Conservation (phyloP, 1,140 invertebrate species). For the Camponotus pennsylvanicus region DNA sequence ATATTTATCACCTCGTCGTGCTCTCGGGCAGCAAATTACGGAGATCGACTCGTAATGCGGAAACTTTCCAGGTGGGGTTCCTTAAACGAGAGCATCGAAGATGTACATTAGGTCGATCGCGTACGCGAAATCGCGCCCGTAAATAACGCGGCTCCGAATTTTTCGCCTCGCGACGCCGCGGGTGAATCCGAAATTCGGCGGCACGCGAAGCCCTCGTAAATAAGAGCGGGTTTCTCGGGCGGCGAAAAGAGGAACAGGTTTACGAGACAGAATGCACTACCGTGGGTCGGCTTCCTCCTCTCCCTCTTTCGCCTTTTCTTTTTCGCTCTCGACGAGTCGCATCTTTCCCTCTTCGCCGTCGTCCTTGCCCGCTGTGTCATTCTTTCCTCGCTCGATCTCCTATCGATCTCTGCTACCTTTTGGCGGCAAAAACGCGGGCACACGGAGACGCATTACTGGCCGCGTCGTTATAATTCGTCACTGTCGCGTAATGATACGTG, state of each 20-base stretch:
- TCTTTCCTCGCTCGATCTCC: slow-evolving; percentile 65
- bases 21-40: slow-evolving; percentile 37
- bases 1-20: slow-evolving; percentile 48
- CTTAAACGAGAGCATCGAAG: slow-evolving; percentile 25
- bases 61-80: slow-evolving; percentile 20
- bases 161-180: slow-evolving; percentile 63
- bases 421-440: slow-evolving; percentile 72
- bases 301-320: slow-evolving; percentile 35
- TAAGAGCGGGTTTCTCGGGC: slow-evolving; percentile 70
- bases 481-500: slow-evolving; percentile 79
- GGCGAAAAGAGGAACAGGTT: slow-evolving; percentile 76
- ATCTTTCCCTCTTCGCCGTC: slow-evolving; percentile 1
- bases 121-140: slow-evolving; percentile 25
- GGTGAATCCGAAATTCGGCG: slow-evolving; percentile 75
- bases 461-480: slow-evolving; percentile 79
- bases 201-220: slow-evolving; percentile 75
- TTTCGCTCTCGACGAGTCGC: background rate
- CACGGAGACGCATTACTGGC: slow-evolving; percentile 76
- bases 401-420: slow-evolving; percentile 68
- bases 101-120: background rate
- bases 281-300: slow-evolving; percentile 16
- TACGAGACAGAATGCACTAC: slow-evolving; percentile 74
- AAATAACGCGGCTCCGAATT: slow-evolving; percentile 58
- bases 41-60: slow-evolving; percentile 46
- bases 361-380: slow-evolving; percentile 20